phyloP scores from a whole-genome alignment of 2,113 vertebrate species.

The Osmerus mordax region DNA sequence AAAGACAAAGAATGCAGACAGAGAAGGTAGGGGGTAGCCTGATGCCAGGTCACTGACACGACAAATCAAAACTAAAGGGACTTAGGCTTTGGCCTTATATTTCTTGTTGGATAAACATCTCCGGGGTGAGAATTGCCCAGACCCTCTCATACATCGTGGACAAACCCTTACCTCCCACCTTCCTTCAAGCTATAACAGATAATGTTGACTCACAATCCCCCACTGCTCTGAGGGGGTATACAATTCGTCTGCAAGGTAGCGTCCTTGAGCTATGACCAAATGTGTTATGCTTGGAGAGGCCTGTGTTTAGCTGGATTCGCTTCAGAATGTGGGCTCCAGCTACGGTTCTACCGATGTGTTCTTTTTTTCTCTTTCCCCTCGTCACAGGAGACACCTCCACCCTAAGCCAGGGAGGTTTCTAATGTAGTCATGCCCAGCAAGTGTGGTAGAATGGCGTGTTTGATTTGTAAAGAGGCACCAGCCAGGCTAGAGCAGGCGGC shows the following conservation, averaged over 20 bases:
- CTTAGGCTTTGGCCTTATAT: conserved; percentile 81
- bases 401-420: conserved; percentile 39
- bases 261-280: conserved; percentile 87
- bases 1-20: conserved; percentile 30
- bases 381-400: conserved; percentile 32
- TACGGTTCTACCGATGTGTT: conserved; percentile 37
- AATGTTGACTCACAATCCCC: conserved; percentile 88
- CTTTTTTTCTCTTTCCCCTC: conserved; percentile 7
- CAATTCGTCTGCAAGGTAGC: conserved; percentile 84
- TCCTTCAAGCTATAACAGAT: conserved; percentile 89
- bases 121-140: conserved; percentile 76
- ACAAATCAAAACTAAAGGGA: conserved; percentile 82
- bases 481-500: conserved; percentile 5
- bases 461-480: conserved; percentile 28
- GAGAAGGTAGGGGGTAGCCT: conserved; percentile 17
- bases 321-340: conserved; percentile 76
- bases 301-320: conserved; percentile 79
- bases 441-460: conserved; percentile 35
- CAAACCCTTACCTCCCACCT: conserved; percentile 85
- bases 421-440: conserved; percentile 38
- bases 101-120: conserved; percentile 75
- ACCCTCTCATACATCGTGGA: conserved; percentile 69
- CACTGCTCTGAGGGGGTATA: conserved; percentile 84
- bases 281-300: conserved; percentile 86
- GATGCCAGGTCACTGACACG: conserved; percentile 83